Evolutionary conservation across 2,113 vertebrate genomes (phyloP).

Genomic region (Zosterops borbonicus): DNA sequence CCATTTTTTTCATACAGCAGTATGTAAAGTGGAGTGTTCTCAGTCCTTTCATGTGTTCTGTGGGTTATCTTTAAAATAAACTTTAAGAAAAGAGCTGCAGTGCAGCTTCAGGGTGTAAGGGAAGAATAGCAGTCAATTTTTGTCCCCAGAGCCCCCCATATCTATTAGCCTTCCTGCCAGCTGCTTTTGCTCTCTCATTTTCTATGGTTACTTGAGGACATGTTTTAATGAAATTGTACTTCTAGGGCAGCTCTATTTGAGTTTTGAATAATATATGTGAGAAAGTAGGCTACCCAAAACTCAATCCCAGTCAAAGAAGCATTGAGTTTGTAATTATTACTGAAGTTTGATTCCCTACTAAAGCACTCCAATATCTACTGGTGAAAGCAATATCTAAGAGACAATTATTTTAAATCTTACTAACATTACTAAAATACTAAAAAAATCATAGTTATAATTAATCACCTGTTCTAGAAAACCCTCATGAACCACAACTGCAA

Average conservation of each 20-base stretch:
- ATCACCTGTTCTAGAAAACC: not conserved
- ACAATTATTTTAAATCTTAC: not conserved
- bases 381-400: not conserved
- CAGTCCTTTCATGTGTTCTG: not conserved
- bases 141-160: not conserved
- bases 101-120: not conserved
- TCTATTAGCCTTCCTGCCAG: not conserved
- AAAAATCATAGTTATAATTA: not conserved
- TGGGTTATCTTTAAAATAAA: conserved; percentile 3
- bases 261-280: conserved; percentile 18
- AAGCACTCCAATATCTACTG: not conserved
- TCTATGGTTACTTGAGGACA: conserved; percentile 18
- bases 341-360: not conserved
- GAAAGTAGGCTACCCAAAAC: conserved; percentile 23
- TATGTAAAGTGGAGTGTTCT: not conserved
- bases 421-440: not conserved
- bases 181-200: not conserved
- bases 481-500: not conserved
- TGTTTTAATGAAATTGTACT: conserved; percentile 40
- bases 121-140: not conserved
- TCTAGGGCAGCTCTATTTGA: conserved; percentile 18
- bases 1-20: not conserved
- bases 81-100: not conserved
- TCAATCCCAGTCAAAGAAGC: not conserved
- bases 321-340: not conserved